Percentiles rank a stretch among this genome's conserved stretches.
Conservation (phyloP, 2,113 vertebrate genomes). For the Morphnarchus princeps region DNA sequence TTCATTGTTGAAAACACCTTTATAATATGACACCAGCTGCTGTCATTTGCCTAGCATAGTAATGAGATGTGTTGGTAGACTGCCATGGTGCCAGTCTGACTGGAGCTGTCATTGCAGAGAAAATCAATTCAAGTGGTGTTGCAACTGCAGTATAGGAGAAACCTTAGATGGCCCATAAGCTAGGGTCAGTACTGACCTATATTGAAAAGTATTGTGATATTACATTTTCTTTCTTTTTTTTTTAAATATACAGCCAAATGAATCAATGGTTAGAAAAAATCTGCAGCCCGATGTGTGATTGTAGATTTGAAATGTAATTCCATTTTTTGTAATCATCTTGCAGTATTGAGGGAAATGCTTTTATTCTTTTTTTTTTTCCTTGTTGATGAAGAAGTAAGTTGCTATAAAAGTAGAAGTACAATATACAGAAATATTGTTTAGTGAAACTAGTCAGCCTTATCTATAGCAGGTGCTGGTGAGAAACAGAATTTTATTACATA, state of each 20-base stretch:
- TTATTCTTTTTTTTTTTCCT: slow-evolving; percentile 27
- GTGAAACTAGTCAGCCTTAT: slow-evolving; percentile 50
- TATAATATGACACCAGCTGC: slow-evolving; percentile 86
- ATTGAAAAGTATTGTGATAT: slow-evolving; percentile 60
- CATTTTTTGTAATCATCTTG: slow-evolving; percentile 62
- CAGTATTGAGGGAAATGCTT: slow-evolving; percentile 62
- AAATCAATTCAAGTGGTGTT: slow-evolving; percentile 90
- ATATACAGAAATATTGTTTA: slow-evolving; percentile 53
- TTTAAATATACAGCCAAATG: slow-evolving; percentile 71
- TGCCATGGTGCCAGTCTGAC: slow-evolving; percentile 90
- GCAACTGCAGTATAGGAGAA: slow-evolving; percentile 77
- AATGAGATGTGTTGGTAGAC: slow-evolving; percentile 77
- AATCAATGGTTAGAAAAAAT: slow-evolving; percentile 63
- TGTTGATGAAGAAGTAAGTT: slow-evolving; percentile 54
- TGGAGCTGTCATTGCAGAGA: slow-evolving; percentile 91
- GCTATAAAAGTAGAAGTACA: slow-evolving; percentile 49
- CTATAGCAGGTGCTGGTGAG: slow-evolving; percentile 58
- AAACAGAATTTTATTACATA: slow-evolving; percentile 39
- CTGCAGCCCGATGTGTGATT: slow-evolving; percentile 41
- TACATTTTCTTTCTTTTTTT: slow-evolving; percentile 49
- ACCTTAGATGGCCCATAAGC: slow-evolving; percentile 75
- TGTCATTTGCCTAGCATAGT: slow-evolving; percentile 81
- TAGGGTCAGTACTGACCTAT: slow-evolving; percentile 77
- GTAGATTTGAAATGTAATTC: slow-evolving; percentile 66
- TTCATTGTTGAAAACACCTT: slow-evolving; percentile 81